phyloP scores from a whole-genome alignment of 2,113 vertebrate genomes.

The Phasianus colchicus region DNA sequence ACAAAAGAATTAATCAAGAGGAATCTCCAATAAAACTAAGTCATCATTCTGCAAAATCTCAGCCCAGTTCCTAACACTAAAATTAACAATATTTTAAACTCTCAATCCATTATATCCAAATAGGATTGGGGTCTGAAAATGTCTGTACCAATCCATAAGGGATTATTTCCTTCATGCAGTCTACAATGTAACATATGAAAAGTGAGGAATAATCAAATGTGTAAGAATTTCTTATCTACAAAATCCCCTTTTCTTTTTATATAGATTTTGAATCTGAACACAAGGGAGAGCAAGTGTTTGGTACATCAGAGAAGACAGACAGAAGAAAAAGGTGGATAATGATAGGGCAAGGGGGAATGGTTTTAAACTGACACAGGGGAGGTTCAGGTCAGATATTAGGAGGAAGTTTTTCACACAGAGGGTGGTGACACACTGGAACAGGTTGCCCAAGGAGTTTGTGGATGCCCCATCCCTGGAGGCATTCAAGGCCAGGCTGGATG shows the following conservation, averaged over 20 bases:
- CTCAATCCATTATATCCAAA: background rate
- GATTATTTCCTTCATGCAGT: background rate
- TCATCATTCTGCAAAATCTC: background rate
- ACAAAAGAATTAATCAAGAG: background rate
- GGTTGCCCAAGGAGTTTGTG: no score
- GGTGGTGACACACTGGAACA: no score
- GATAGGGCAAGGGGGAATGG: no score
- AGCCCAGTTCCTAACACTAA: background rate
- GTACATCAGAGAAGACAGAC: background rate
- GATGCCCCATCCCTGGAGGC: no score
- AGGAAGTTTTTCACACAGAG: no score
- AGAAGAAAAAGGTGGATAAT: background rate
- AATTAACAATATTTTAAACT: background rate
- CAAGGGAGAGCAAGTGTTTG: background rate
- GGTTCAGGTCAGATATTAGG: no score
- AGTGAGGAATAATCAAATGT: background rate
- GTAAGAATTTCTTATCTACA: background rate
- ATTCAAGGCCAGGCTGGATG: no score
- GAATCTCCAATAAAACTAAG: constrained; percentile 4
- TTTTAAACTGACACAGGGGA: no score
- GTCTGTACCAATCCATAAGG: background rate
- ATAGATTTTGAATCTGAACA: background rate
- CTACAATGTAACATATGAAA: background rate
- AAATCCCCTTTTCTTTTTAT: background rate
- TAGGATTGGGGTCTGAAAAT: background rate